Evolutionary conservation across 2,797 vertebrate species (phyloP), one percentile per base, ranked within the genome.

Genomic region (Mallotus villosus): DNA sequence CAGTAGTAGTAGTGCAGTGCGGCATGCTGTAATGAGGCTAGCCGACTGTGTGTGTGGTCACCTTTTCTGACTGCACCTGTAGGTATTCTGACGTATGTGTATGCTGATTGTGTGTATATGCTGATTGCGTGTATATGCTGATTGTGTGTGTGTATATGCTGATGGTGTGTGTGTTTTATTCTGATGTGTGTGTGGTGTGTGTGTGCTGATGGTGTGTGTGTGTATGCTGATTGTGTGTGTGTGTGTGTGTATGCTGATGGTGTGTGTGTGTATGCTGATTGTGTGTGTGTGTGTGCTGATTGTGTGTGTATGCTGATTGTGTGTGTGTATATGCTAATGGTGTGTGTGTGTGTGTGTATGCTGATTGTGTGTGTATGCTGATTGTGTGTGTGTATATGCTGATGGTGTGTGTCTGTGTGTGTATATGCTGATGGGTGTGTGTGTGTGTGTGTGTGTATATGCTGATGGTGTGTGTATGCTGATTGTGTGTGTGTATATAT

Each of bases 231-330:
- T n/a, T 63, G 62, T 34, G 16, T 29, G 63, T 51, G 63, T 69
- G 46, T 78, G 22, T 12, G 27, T 21, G 61, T 2, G 17, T 1
- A 7, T 61, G n/a, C n/a, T n/a, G n/a, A n/a, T n/a, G n/a, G 59
- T 14, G 19, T n/a, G 57, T 59, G 19, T 6, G 57, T 16, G 19
- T 59, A 21, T 59, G 49, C n/a, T n/a, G n/a, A n/a, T n/a, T 62
- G 60, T 14, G 14, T 63, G 62, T 34, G 16, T 29, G 63, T 51
- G 63, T 69, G 46, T 78, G 22, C 86, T 12, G 27, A 12, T 29
- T 2, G 17, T 1, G 21, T 61, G 59, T 14, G 19, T n/a, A n/a
- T n/a, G n/a, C n/a, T n/a, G n/a, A n/a, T n/a, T n/a, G 57, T 59
- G 19, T 6, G 57, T 16, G 19, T 59, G 57, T 59, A n/a, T n/a